Evolutionary conservation across 1,140 invertebrate species (phyloP), one percentile per base, ranked within the genome.

Genomic region (Drosophila truncata): DNA sequence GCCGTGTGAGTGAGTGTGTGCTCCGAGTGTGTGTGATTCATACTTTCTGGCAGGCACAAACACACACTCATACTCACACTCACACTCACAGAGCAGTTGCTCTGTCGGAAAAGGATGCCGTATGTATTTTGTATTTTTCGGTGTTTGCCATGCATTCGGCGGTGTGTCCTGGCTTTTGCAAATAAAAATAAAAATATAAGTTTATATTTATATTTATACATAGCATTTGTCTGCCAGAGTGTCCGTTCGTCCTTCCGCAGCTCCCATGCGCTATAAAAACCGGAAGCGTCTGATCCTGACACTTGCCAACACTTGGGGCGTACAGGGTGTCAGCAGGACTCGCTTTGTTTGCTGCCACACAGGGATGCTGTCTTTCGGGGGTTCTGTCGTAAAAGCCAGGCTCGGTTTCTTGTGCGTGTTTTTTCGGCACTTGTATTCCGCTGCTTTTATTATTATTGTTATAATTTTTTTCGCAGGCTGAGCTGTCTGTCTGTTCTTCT

Each of bases 201-300:
- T 91, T 90, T 91, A 85, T 90, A 90, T 88, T 87, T 88, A 84
- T 88, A 83, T 85, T 90, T 82, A 85, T 85, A 88, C 85, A 79
- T 90, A 90, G 79, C 84, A 87, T 87, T 79, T 87, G 83, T 83
- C 66, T 55, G 52, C 52, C 52, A 55, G 52, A 31, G 27, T 71
- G 82, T 66, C 58, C 39, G 69, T 47, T 8, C n/a, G 18, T 58
- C 47, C 44, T 41, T 35, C 35, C 61, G 65, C 37, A 37, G 33
- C 35, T 39, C 9, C 52, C 33, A 11, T 63, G 49, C 57, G 80
- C 77, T 82, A 87, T 87, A 87, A 87, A 87, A 87, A 80, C 83
- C 84, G 83, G 84, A 87, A 87, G 77, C 83, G 70, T 50, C 83
- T 86, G 83, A 88, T 90, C 69, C 81, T 88, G 85, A 85, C 85